These are phyloP conservation scores for Phaethon lepturus DNA, from an alignment of 2,113 vertebrate genomes.

Conservation along the genomic window DNA sequence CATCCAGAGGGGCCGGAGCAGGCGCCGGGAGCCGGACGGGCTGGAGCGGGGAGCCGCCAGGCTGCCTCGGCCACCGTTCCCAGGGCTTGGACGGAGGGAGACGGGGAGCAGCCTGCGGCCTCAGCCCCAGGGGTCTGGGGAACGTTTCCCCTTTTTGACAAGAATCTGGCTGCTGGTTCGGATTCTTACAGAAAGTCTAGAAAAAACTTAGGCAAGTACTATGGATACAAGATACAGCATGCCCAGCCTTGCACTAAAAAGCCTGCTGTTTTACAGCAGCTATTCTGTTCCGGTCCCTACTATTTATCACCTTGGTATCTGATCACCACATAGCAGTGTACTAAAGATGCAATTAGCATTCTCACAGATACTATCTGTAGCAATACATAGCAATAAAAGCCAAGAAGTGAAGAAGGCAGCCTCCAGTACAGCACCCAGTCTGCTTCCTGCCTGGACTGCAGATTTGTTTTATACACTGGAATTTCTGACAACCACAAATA, in stretches of 20 bases:
- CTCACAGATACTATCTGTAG: not conserved
- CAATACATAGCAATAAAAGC: not conserved
- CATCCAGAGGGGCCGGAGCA: not conserved
- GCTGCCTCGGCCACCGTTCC: not conserved
- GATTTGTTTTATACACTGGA: not conserved
- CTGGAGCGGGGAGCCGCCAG: not conserved
- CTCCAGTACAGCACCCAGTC: not conserved
- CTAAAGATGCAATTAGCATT: not conserved
- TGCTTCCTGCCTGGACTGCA: not conserved
- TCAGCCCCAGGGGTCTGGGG: not conserved
- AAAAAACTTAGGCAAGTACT: rapidly evolving
- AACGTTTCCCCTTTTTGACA: not conserved
- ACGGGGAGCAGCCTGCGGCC: not conserved
- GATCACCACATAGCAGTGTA: not conserved
- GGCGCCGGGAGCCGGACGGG: not conserved
- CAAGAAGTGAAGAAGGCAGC: not conserved
- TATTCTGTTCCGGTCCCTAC: not conserved
- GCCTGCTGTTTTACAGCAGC: not conserved
- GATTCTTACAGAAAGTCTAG: not conserved
- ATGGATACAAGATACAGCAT: rapidly evolving
- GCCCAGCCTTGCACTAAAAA: not conserved
- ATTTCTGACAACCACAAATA: not conserved
- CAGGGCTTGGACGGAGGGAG: not conserved
- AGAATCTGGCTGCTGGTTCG: not conserved
- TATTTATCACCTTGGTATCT: not conserved